A percentile compares a stretch with the other conserved stretches of the same genome.
These are phyloP conservation scores for Catharus bicknelli DNA, from an alignment of 2,113 vertebrate species.

Conservation along the genomic window DNA sequence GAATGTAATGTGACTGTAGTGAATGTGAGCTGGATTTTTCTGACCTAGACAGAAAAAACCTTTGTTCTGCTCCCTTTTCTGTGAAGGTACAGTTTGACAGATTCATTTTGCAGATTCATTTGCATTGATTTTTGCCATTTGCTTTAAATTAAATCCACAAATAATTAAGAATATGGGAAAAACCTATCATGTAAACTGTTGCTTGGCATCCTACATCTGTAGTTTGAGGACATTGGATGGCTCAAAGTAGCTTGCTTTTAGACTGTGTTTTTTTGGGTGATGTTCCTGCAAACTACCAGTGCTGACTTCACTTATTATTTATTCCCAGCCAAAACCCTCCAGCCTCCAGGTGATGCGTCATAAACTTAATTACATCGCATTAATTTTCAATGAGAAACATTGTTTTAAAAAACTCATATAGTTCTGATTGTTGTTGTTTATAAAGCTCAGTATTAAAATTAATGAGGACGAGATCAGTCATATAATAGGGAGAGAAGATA, in stretches of 20 bases:
- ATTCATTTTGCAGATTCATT: neutral
- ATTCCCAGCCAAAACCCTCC: neutral
- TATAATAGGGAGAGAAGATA: neutral
- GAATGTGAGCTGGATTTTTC: neutral
- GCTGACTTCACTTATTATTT: neutral
- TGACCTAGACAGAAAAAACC: neutral
- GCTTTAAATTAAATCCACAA: conserved; percentile 36
- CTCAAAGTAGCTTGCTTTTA: neutral
- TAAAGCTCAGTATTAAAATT: neutral
- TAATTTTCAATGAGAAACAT: neutral
- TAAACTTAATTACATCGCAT: neutral
- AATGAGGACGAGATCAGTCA: neutral
- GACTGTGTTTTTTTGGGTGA: neutral
- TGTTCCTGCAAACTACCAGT: neutral
- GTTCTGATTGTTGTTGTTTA: neutral
- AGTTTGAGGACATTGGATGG: conserved; percentile 17
- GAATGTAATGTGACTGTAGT: neutral
- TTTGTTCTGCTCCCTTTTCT: neutral
- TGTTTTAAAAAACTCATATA: neutral
- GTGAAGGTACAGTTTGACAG: neutral
- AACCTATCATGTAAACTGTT: neutral
- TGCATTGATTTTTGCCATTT: conserved; percentile 17
- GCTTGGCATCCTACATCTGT: conserved; percentile 1
- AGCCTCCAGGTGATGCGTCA: neutral
- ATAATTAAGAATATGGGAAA: neutral